Conservation (phyloP, 2,797 vertebrate genomes). For the Xiphophorus birchmanni region DNA sequence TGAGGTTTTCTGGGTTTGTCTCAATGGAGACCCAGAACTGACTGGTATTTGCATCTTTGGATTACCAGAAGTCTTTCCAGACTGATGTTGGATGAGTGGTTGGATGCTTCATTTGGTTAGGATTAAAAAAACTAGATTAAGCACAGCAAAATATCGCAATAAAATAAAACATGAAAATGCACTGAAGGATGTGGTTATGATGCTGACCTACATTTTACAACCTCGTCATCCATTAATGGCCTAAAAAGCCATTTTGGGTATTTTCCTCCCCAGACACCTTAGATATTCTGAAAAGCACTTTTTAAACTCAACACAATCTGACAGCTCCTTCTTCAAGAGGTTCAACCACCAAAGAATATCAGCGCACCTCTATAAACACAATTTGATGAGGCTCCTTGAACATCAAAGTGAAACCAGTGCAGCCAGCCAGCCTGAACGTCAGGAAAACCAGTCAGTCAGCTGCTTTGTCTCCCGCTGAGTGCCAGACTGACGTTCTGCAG, state of each 20-base stretch:
- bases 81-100: neutral
- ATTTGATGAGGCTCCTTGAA: constrained; percentile 38
- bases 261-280: constrained; percentile 5
- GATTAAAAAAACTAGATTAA: neutral
- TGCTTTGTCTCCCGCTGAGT: constrained; percentile 51
- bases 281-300: constrained; percentile 12
- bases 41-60: neutral
- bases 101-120: neutral
- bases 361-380: constrained; percentile 30
- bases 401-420: constrained; percentile 53
- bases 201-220: constrained; percentile 24
- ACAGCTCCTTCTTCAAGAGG: constrained; percentile 23
- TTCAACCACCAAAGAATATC: constrained; percentile 24
- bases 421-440: constrained; percentile 43
- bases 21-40: neutral
- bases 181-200: constrained; percentile 2
- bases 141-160: neutral
- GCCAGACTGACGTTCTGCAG: constrained; percentile 58
- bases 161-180: neutral
- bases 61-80: neutral
- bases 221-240: constrained; percentile 19
- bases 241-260: constrained; percentile 20
- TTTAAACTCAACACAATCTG: constrained; percentile 30
- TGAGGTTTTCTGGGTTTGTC: neutral
- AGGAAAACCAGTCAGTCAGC: constrained; percentile 57